phyloP scores from a whole-genome alignment of 1,140 invertebrate species.

The Mamestra configurata region DNA sequence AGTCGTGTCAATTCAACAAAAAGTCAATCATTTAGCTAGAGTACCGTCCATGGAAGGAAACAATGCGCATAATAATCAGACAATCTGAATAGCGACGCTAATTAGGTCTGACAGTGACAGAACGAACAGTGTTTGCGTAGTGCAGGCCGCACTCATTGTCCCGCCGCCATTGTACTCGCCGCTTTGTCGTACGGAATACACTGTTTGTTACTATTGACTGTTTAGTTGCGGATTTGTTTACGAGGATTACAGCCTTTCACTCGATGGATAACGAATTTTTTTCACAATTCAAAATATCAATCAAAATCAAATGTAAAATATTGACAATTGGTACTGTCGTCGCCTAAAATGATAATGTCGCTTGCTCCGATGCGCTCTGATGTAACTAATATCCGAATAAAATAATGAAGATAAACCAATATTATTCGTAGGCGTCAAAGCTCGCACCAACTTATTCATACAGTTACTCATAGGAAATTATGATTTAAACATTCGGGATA shows the following conservation, averaged over 20 bases:
- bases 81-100: slow-evolving; percentile 81
- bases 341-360: background rate
- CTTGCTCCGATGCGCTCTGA: background rate
- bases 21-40: slow-evolving; percentile 47
- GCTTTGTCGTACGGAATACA: slow-evolving; percentile 67
- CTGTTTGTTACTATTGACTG: slow-evolving; percentile 70
- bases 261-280: slow-evolving; percentile 34
- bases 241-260: slow-evolving; percentile 27
- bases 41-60: slow-evolving; percentile 64
- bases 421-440: slow-evolving; percentile 45
- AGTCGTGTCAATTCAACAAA: slow-evolving; percentile 4
- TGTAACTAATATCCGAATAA: slow-evolving; percentile 20
- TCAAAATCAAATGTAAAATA: background rate
- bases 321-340: background rate
- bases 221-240: slow-evolving; percentile 58
- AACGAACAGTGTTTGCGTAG: slow-evolving; percentile 65
- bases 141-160: slow-evolving; percentile 69
- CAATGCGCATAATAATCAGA: slow-evolving; percentile 85
- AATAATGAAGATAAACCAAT: slow-evolving; percentile 54
- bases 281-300: background rate
- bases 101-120: slow-evolving; percentile 83
- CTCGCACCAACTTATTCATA: slow-evolving; percentile 21
- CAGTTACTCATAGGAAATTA: slow-evolving; percentile 17
- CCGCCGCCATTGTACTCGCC: slow-evolving; percentile 64
- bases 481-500: slow-evolving; percentile 7